These are phyloP conservation scores for Orthosia gothica DNA, from an alignment of 2,888 invertebrate genomes.

Conservation along the genomic window DNA sequence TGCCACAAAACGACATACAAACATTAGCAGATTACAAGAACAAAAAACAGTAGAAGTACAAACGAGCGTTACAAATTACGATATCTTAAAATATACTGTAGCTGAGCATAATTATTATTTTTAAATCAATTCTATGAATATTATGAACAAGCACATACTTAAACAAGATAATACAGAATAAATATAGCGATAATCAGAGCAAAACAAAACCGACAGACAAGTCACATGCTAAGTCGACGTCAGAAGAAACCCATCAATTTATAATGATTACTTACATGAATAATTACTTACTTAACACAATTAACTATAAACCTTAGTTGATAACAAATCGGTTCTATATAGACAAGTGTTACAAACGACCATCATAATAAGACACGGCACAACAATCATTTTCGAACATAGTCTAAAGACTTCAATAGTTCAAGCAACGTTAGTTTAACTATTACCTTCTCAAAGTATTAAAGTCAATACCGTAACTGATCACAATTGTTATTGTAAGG, in stretches of 20 bases:
- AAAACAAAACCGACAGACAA: constrained; percentile 33
- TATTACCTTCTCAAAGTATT: constrained; percentile 67
- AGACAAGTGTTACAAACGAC: constrained; percentile 58
- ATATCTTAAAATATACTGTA: not conserved
- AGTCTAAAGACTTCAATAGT: constrained; percentile 18
- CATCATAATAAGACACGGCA: constrained; percentile 29
- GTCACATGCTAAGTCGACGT: not conserved
- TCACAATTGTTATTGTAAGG: constrained; percentile 69
- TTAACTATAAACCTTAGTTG: constrained; percentile 22
- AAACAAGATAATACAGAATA: constrained; percentile 24
- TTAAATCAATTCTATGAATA: not conserved
- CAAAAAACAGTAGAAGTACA: too few relatives aligned
- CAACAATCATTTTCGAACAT: constrained; percentile 8
- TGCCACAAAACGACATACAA: too few relatives aligned
- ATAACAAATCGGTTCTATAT: constrained; percentile 37
- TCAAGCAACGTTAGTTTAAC: constrained; percentile 54
- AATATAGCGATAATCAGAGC: constrained; percentile 1
- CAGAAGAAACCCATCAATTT: not conserved
- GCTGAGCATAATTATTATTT: not conserved
- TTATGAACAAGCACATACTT: not conserved
- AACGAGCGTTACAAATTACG: not conserved
- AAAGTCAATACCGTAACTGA: constrained; percentile 71
- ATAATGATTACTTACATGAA: constrained; percentile 11
- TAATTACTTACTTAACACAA: constrained; percentile 34
- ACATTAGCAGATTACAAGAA: too few relatives aligned